Conservation (phyloP, 2,888 invertebrate species). For the Clusia tigrina region DNA sequence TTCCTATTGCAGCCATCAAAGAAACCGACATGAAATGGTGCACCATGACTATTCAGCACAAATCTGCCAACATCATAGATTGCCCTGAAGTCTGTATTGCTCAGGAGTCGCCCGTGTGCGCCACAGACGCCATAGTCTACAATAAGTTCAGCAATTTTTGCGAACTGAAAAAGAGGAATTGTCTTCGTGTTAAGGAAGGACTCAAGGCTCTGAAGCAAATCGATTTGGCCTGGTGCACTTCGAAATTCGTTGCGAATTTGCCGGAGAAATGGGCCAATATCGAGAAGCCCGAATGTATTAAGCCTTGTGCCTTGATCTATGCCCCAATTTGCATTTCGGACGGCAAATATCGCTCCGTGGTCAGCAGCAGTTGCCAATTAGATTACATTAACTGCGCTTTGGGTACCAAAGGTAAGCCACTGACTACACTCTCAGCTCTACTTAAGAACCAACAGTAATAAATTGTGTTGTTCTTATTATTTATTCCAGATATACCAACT, state of each 20-base stretch:
- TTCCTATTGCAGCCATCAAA: too few relatives aligned
- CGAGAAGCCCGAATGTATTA: constrained; percentile 43
- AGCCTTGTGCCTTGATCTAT: constrained; percentile 53
- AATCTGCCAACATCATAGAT: too few relatives aligned
- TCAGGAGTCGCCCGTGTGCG: constrained; percentile 49
- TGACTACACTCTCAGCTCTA: neutral
- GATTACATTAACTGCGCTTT: constrained; percentile 51
- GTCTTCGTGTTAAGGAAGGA: constrained; percentile 37
- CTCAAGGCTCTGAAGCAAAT: constrained; percentile 26
- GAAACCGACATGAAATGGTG: too few relatives aligned
- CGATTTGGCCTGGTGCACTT: constrained; percentile 55
- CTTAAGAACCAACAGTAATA: too few relatives aligned
- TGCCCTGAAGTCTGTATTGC: constrained; percentile 51
- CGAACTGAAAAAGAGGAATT: constrained; percentile 47
- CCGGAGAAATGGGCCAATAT: constrained; percentile 38
- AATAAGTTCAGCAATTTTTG: constrained; percentile 52
- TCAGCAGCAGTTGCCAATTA: constrained; percentile 50
- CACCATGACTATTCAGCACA: too few relatives aligned
- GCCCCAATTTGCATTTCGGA: constrained; percentile 55
- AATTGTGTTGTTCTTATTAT: neutral
- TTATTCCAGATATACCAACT: constrained; percentile 28
- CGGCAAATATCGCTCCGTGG: constrained; percentile 50
- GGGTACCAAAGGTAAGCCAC: constrained; percentile 1
- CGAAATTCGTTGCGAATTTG: constrained; percentile 45
- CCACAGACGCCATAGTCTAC: constrained; percentile 46